These are phyloP conservation scores for Willisornis vidua DNA, from an alignment of 2,113 vertebrate species.

Conservation along the genomic window DNA sequence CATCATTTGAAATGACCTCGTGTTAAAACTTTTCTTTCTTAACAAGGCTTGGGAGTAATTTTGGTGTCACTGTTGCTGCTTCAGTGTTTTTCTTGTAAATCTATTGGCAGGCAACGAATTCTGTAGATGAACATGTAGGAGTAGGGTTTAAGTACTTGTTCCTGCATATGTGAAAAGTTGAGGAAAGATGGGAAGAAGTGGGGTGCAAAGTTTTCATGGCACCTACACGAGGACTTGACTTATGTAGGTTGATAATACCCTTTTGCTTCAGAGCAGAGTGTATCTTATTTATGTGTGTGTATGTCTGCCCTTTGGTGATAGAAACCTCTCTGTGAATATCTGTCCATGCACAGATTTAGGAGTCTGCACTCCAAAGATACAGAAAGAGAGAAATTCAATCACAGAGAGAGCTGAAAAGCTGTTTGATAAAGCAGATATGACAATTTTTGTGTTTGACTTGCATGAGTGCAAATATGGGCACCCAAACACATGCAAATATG, in stretches of 20 bases:
- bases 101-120: conserved; percentile 15
- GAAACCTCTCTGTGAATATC: neutral
- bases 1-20: neutral
- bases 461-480: neutral
- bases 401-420: neutral
- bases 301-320: neutral
- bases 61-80: neutral
- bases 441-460: neutral
- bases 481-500: neutral
- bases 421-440: neutral
- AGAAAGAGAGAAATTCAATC: neutral
- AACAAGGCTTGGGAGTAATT: neutral
- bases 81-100: neutral
- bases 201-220: neutral
- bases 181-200: neutral
- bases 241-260: neutral
- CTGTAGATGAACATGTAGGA: neutral
- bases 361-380: neutral
- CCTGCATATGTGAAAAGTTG: neutral
- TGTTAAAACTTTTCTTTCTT: neutral
- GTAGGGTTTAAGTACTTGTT: conserved; percentile 21
- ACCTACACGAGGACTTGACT: neutral
- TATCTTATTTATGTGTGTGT: neutral
- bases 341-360: neutral
- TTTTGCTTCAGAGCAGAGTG: neutral